Evolutionary conservation across 2,888 invertebrate genomes (phyloP).

Genomic region (Byasa hedistus): DNA sequence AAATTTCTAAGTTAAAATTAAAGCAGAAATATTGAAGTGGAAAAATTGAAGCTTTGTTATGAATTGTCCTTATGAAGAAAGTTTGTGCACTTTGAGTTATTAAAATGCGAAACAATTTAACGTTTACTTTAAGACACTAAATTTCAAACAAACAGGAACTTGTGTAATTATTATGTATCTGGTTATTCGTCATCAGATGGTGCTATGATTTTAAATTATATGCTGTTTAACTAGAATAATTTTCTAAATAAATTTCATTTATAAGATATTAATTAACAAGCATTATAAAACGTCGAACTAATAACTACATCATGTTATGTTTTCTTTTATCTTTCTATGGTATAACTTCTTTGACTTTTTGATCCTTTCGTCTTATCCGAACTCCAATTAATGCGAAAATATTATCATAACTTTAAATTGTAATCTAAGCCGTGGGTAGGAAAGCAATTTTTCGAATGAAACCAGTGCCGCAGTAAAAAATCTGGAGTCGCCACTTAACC

Average conservation of each 20-base stretch:
- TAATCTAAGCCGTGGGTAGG: neutral
- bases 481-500: conserved; percentile 13
- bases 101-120: neutral
- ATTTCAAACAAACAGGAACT: neutral
- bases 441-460: conserved; percentile 7
- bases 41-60: conserved; percentile 14
- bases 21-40: conserved; percentile 20
- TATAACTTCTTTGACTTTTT: too few species aligned
- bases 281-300: too few species aligned
- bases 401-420: neutral
- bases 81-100: neutral
- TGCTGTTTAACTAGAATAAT: too few species aligned
- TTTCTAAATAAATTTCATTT: too few species aligned
- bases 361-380: neutral
- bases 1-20: conserved; percentile 16
- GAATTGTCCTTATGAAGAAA: conserved; percentile 10
- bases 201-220: too few species aligned
- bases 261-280: too few species aligned
- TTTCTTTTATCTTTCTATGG: too few species aligned
- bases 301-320: too few species aligned
- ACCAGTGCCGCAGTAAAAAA: conserved; percentile 7
- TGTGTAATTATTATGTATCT: too few species aligned
- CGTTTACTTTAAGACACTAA: neutral
- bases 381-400: neutral
- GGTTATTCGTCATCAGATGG: too few species aligned